phyloP scores from a whole-genome alignment of 2,797 vertebrate species.

The Melanotaenia trifasciata region DNA sequence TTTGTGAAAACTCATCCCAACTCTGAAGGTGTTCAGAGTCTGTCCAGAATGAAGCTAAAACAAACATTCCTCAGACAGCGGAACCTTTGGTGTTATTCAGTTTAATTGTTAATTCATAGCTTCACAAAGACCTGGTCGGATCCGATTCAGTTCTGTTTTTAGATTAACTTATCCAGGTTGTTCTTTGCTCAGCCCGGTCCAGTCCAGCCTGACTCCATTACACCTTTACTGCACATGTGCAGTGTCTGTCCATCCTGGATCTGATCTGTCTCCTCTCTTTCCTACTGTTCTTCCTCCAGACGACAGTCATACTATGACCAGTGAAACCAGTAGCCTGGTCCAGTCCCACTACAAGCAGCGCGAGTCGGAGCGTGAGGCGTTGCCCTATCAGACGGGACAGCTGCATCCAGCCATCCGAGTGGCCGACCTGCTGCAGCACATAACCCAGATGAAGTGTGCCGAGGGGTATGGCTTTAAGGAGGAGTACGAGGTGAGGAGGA shows the following conservation, averaged over 20 bases:
- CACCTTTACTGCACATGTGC: not conserved
- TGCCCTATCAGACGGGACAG: constrained; percentile 94
- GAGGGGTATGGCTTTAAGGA: constrained; percentile 98
- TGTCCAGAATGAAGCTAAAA: constrained; percentile 12
- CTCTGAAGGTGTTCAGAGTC: constrained; percentile 4
- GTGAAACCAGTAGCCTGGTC: constrained; percentile 93
- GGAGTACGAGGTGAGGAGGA: constrained; percentile 92
- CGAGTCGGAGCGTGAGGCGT: constrained; percentile 84
- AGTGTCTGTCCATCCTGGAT: not conserved
- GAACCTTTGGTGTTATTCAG: not conserved
- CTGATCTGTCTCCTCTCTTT: constrained; percentile 1
- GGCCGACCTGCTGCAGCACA: constrained; percentile 96
- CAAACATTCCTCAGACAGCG: not conserved
- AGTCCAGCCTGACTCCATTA: not conserved
- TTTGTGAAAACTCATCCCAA: not conserved
- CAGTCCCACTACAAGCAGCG: constrained; percentile 94
- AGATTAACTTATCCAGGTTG: not conserved
- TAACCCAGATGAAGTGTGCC: constrained; percentile 98
- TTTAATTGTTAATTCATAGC: not conserved
- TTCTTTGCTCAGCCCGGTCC: constrained; percentile 5
- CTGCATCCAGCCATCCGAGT: constrained; percentile 96
- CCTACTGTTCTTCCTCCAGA: constrained; percentile 77
- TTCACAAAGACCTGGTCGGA: not conserved
- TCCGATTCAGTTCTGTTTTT: not conserved
- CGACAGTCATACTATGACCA: constrained; percentile 93